Base-by-base conservation (phyloP, 2,797 vertebrate species). In the Denticeps clupeoides region DNA sequence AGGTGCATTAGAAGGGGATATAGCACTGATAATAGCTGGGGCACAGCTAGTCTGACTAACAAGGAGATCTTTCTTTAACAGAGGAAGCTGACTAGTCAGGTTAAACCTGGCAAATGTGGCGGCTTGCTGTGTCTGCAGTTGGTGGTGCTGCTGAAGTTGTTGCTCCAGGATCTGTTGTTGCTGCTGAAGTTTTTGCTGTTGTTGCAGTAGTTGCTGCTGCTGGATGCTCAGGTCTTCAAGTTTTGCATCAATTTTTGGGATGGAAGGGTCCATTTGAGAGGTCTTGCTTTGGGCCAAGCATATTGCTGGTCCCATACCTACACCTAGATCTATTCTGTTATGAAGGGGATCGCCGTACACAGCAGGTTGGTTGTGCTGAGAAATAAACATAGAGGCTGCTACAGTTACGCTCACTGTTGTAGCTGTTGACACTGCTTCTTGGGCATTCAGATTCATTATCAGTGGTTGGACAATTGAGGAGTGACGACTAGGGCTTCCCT, bases 341-440 rank as follows among this genome's bases (percentile, higher is more conserved):
- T 95, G 91, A 72, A 89, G 85, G 23, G 93, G 91, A 66, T 98
- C 95, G 57, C 90, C 89, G n/a, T 99, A 98, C 25, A 97, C 73
- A 13, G 83, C 67, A 1, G 93, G 88, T 41, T 91, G 89, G 68
- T 91, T 93, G 33, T 88, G 78, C 57, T 95, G 92, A 0, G 87
- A 88, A 67, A 93, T 83, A 48, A 97, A 88, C 89, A 97, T 80
- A n/a, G 94, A 91, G 3, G 93, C 90, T 43, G 94, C 89, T 23
- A 96, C 86, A 26, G 93, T 97, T 59, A 97, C 83, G 72, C 90
- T 75, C 7, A 95, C 79, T 1, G 91, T 94, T 62, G 86, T 92
- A 63, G 93, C 73, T 28, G 89, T 87, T 0, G 83, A 83, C 0
- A 82, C 76, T 53, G 83, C 87, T 65, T 97, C 92, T 70, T 97